Evolutionary conservation across 2,888 invertebrate genomes (phyloP), one percentile per base, ranked within the genome.

Genomic region (Lordiphosa fenestrarum): DNA sequence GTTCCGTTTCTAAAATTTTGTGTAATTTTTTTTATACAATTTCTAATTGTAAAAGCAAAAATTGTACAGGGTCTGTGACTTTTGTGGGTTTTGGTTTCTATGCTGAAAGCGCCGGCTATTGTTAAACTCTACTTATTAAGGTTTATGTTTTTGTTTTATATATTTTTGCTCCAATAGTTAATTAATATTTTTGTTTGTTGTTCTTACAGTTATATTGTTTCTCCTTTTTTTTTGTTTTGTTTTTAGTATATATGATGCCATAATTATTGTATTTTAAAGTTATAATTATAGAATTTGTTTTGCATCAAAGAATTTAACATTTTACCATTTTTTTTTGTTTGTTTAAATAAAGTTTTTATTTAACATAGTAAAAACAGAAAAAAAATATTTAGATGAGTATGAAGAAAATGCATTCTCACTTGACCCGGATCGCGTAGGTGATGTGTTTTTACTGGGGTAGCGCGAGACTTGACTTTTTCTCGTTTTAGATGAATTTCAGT

Each of bases 1-100:
- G 37, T 46, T 41, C 37, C 55, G 56, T 57, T 74, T 69, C 53
- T 82, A 76, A 74, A 76, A 82, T 77, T 80, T 63, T 65, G 57
- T 50, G 63, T 71, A 56, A 55, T 58, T 53, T 66, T 61, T 58
- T 76, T 83, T 77, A 69, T 76, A 84, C 77, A 84, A 67, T 76
- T 71, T 83, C 73, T 71, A 76, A 67, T 84, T 80, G 73, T 83
- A 73, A 73, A 76, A 66, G 67, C 77, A 81, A 67, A 52, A 68
- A 83, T 73, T 69, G 66, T 77, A 80, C 81, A 77, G 81, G 59
- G 50, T 44, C 13, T 48, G 13, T 49, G 63, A 12, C 19, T 15
- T 53, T 47, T 60, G 19, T 47, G 35, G 25, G 51, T 23, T 52
- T 39, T 49, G 25, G 25, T 25, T 30, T 42, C 44, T 59, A 19